Evolutionary conservation across 2,888 invertebrate species (phyloP).

Genomic region (Tetranychus piercei): DNA sequence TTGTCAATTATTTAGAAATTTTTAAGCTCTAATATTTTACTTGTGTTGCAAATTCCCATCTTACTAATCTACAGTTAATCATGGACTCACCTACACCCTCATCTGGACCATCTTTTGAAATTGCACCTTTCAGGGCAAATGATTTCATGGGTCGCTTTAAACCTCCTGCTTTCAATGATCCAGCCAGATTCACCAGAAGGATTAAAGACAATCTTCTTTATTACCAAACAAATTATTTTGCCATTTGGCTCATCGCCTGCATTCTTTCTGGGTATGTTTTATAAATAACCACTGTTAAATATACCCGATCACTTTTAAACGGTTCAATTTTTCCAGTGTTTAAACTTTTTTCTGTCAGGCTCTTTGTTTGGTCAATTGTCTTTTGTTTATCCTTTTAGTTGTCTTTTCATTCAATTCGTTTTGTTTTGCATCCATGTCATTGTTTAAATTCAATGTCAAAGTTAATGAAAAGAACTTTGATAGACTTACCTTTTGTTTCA

Average conservation of each 20-base stretch:
- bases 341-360: background rate
- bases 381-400: background rate
- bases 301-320: background rate
- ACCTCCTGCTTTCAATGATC: constrained; percentile 2
- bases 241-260: constrained; percentile 5
- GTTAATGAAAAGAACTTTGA: no score
- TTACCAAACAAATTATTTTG: constrained; percentile 7
- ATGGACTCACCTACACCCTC: background rate
- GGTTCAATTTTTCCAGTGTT: background rate
- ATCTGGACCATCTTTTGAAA: background rate
- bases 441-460: no score
- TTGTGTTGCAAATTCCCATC: no score
- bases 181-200: background rate
- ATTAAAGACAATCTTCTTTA: constrained; percentile 5
- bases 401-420: background rate
- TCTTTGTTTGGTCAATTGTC: background rate
- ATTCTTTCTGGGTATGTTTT: background rate
- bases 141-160: constrained; percentile 1
- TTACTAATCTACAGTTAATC: no score
- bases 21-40: no score
- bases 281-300: background rate
- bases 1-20: no score
- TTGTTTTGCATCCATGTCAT: background rate
- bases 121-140: background rate
- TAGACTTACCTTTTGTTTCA: no score